A percentile compares a stretch with the other conserved stretches of the same genome.
These are phyloP conservation scores for Hymenopus coronatus DNA, from an alignment of 2,888 invertebrate genomes.

Conservation along the genomic window DNA sequence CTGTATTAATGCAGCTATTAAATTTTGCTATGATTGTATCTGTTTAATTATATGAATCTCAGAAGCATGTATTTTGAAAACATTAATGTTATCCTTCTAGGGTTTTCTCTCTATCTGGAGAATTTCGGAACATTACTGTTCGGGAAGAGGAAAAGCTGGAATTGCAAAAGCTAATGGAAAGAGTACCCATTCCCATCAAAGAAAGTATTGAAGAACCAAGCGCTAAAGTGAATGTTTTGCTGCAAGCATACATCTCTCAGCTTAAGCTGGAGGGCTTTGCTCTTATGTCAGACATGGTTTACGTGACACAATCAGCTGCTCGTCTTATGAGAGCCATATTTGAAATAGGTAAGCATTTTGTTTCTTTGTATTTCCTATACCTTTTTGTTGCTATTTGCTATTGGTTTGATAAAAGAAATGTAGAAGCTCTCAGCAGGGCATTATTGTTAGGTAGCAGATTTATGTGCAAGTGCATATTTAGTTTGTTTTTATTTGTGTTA, in stretches of 20 bases:
- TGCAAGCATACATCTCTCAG: conserved; percentile 98
- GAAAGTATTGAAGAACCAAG: conserved; percentile 97
- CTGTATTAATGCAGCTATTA: no score
- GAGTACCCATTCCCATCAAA: conserved; percentile 98
- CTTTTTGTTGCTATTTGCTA: neutral
- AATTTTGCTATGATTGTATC: no score
- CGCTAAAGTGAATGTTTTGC: conserved; percentile 91
- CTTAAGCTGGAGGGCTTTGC: conserved; percentile 97
- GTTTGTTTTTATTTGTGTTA: no score
- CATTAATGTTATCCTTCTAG: conserved; percentile 42
- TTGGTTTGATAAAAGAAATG: neutral
- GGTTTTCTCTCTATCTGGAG: conserved; percentile 97
- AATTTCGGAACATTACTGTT: conserved; percentile 91
- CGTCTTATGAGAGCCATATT: conserved; percentile 93
- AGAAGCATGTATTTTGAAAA: no score
- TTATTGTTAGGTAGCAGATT: no score
- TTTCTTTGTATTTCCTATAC: neutral
- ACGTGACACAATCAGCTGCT: conserved; percentile 95
- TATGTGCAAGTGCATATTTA: no score
- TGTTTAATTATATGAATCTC: no score
- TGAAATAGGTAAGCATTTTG: conserved; percentile 65
- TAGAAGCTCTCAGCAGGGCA: no score
- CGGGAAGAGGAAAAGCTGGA: conserved; percentile 96
- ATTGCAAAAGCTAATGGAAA: conserved; percentile 88
- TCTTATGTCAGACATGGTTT: conserved; percentile 99